phyloP scores from a whole-genome alignment of 2,888 invertebrate species.

The Eupeodes luniger region DNA sequence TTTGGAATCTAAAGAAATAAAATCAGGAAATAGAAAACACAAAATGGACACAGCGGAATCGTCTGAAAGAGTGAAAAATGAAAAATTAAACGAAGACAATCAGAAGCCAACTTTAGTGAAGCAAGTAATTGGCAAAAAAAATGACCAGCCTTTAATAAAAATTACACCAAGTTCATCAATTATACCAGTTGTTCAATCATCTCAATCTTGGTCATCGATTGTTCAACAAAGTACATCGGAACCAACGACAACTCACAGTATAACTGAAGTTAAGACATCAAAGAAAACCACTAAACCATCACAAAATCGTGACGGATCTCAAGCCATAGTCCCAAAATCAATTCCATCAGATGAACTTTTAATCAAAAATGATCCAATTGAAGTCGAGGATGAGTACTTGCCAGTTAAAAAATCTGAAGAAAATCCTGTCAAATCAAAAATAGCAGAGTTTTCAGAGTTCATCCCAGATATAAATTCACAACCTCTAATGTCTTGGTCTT shows the following conservation, averaged over 20 bases:
- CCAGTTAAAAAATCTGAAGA: not conserved
- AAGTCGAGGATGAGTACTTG: not conserved
- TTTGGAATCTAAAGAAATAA: not conserved
- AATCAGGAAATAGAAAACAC: not conserved
- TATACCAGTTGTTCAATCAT: not conserved
- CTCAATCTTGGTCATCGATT: constrained; percentile 23
- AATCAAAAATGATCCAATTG: not conserved
- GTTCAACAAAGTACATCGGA: constrained; percentile 3
- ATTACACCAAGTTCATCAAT: too few relatives aligned
- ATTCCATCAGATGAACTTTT: not conserved
- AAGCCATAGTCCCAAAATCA: not conserved
- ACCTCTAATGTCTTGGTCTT: constrained; percentile 45
- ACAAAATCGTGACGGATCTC: not conserved
- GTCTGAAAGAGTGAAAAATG: not conserved
- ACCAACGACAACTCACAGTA: not conserved
- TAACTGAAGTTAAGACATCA: not conserved
- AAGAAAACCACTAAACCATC: not conserved
- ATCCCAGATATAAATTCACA: not conserved
- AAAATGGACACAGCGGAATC: not conserved
- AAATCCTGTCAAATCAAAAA: not conserved
- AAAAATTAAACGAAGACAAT: not conserved
- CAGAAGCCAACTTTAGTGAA: not conserved
- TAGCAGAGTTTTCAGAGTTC: not conserved
- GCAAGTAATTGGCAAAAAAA: not conserved
- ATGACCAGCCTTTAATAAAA: not conserved